phyloP scores from a whole-genome alignment of 2,888 invertebrate species.

The Lasius fuliginosus region DNA sequence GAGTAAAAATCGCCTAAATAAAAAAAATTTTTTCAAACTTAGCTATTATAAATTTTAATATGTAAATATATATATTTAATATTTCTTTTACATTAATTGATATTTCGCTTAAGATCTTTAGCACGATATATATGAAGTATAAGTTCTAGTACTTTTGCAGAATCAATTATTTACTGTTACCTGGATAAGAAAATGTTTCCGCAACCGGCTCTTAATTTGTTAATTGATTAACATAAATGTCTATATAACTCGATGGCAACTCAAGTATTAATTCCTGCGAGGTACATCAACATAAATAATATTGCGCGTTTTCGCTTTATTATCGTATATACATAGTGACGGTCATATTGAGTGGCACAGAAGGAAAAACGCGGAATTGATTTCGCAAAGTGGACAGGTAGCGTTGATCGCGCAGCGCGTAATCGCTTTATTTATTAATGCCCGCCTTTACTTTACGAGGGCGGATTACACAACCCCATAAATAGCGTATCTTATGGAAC shows the following conservation, averaged over 20 bases:
- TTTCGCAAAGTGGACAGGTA: constrained; percentile 61
- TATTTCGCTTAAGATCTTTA: neutral
- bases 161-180: neutral
- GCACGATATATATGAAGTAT: neutral
- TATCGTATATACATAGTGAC: constrained; percentile 45
- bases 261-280: constrained; percentile 13
- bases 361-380: constrained; percentile 56
- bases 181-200: neutral
- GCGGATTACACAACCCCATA: constrained; percentile 82
- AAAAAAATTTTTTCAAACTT: neutral
- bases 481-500: constrained; percentile 79
- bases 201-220: constrained; percentile 11
- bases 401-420: constrained; percentile 54
- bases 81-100: neutral
- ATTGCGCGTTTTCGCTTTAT: constrained; percentile 32
- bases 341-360: constrained; percentile 38
- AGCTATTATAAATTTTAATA: neutral
- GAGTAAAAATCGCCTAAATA: neutral
- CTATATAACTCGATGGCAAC: neutral
- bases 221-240: constrained; percentile 9
- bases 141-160: neutral
- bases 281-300: constrained; percentile 23
- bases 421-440: constrained; percentile 77
- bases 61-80: neutral
- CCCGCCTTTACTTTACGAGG: constrained; percentile 81